A percentile compares a stretch with the other conserved stretches of the same genome.
These are phyloP conservation scores for Ceyx melanurus DNA, from an alignment of 2,113 vertebrate species.

Conservation along the genomic window DNA sequence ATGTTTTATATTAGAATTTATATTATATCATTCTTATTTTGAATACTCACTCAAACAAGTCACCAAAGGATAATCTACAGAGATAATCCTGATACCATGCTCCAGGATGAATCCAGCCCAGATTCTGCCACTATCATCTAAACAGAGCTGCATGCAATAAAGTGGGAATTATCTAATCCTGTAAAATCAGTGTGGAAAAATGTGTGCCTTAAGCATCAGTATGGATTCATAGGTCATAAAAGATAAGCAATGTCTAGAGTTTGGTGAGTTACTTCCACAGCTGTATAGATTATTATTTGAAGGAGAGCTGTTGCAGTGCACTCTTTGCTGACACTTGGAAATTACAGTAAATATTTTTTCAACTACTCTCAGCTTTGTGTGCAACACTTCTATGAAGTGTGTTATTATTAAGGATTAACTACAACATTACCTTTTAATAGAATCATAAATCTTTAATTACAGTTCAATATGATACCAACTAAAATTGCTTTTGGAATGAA, in stretches of 20 bases:
- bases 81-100: neutral
- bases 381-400: constrained; percentile 45
- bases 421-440: constrained; percentile 65
- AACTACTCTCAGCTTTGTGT: constrained; percentile 13
- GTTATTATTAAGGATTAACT: constrained; percentile 70
- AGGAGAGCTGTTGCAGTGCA: neutral
- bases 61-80: neutral
- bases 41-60: neutral
- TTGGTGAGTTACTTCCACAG: neutral
- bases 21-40: neutral
- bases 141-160: neutral
- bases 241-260: neutral
- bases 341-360: constrained; percentile 36
- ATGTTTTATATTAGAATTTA: neutral
- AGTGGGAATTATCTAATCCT: neutral
- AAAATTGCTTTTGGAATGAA: constrained; percentile 67
- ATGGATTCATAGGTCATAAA: neutral
- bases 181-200: neutral
- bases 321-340: constrained; percentile 19
- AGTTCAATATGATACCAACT: constrained; percentile 31
- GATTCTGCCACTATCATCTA: neutral
- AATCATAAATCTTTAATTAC: constrained; percentile 75
- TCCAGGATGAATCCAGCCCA: neutral
- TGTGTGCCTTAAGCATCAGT: neutral
- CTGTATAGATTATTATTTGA: neutral